Evolutionary conservation across 1,140 invertebrate species (phyloP).

Genomic region (Philaenus spumarius): DNA sequence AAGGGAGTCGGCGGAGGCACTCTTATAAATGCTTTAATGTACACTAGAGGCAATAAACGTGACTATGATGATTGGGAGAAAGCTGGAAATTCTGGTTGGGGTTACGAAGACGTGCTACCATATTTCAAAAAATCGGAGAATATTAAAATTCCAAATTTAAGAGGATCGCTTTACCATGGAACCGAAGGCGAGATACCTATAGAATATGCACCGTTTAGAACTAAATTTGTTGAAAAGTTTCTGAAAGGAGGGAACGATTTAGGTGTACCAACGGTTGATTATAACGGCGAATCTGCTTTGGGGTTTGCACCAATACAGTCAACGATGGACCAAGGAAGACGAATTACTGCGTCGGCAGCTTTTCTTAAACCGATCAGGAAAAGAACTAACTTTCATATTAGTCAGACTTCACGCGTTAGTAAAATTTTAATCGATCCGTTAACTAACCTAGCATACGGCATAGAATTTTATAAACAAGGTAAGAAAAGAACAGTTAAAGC

Average conservation of each 20-base stretch:
- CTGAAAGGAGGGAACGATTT: constrained; percentile 51
- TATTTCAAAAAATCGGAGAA: constrained; percentile 57
- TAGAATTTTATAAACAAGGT: constrained; percentile 47
- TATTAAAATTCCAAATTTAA: constrained; percentile 44
- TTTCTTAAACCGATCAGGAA: constrained; percentile 47
- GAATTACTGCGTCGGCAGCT: constrained; percentile 49
- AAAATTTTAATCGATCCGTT: constrained; percentile 63
- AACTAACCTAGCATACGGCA: constrained; percentile 54
- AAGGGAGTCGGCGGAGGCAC: constrained; percentile 63
- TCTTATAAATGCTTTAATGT: constrained; percentile 81
- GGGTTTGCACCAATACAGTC: constrained; percentile 44
- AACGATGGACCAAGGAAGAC: constrained; percentile 45
- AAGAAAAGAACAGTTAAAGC: constrained; percentile 39
- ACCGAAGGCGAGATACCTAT: constrained; percentile 48
- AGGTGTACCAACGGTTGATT: constrained; percentile 54
- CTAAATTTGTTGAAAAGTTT: constrained; percentile 50
- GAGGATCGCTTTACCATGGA: constrained; percentile 47
- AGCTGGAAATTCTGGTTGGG: constrained; percentile 57
- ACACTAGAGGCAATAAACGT: constrained; percentile 65
- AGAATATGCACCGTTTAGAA: constrained; percentile 41
- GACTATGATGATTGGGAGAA: constrained; percentile 70
- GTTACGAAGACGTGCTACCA: constrained; percentile 59
- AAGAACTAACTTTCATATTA: constrained; percentile 57
- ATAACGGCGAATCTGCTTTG: constrained; percentile 50
- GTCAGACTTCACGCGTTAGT: constrained; percentile 47